Evolutionary conservation across 1,140 invertebrate species (phyloP).

Genomic region (Trinorchestia longiramus): DNA sequence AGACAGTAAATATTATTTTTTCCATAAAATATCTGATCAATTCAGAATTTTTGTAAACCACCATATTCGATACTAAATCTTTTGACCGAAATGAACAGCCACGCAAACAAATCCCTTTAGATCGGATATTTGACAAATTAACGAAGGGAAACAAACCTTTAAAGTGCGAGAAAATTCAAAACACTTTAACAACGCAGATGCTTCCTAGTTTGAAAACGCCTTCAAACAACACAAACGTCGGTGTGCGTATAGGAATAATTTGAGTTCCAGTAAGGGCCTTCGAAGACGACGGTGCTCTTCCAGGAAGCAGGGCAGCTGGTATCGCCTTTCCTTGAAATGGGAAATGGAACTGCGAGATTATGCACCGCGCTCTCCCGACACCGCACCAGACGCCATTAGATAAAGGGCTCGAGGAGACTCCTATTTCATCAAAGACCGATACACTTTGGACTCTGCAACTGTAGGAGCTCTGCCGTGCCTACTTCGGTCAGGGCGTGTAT

Average conservation of each 20-base stretch:
- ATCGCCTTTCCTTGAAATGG: constrained; percentile 37
- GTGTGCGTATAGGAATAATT: background rate
- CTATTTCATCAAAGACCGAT: constrained; percentile 23
- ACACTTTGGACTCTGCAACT: background rate
- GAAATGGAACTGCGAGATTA: constrained; percentile 51
- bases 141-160: no score
- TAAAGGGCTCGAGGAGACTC: background rate
- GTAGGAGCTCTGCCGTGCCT: background rate
- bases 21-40: no score
- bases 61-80: no score
- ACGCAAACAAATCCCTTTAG: background rate
- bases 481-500: background rate
- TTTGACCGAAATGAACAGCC: no score
- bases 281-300: background rate
- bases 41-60: no score
- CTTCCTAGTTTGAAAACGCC: background rate
- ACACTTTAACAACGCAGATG: background rate
- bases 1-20: no score
- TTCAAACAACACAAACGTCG: background rate
- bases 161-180: background rate
- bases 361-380: background rate
- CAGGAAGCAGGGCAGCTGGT: constrained; percentile 22
- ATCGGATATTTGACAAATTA: background rate
- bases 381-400: constrained; percentile 8
- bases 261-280: background rate